Evolutionary conservation across 92 coral and sea anemone genomes (phyloP), one percentile per base, ranked within the genome.

Genomic region (Epizoanthus rinbou): DNA sequence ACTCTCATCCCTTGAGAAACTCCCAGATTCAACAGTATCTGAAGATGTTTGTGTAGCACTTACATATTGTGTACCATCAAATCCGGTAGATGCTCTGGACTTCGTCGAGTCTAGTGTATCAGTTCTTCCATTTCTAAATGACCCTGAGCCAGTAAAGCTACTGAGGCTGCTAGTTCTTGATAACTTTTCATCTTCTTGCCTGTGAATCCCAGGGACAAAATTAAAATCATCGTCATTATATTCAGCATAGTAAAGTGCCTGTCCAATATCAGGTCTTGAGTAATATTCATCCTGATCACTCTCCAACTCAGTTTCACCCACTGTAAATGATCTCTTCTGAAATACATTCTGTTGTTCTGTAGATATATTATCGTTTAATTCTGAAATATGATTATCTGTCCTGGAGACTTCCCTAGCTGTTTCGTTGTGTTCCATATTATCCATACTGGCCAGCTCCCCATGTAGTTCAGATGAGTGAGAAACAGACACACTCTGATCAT

Each of bases 121-220:
- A 3, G 84, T 69, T 58, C 91, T 60, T 80, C 87, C 88, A 19
- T 62, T 74, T 18, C 84, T 64, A 88, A 91, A 91, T 8, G 97
- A 93, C 3, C 98, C 98, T 33, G 98, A 93, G 10, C 97, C 97
- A 2, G 78, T 87, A 71, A 86, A 92, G 43, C 98, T 95, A 21
- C 89, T 91, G 4, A 94, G 79, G 57, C 92, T 86, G 41, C 91
- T 85, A 43, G 90, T 82, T n/a, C 85, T 85, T 4, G 95, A 90
- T 43, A 74, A 83, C 35, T 52, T 74, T 70, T 84, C 75, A 52
- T 88, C 92, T 43, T 85, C 81, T 25, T 85, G 81, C 75, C 82
- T 92, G 88, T 95, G 98, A 69, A 97, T 97, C 43, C 99, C 99
- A 31, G 99, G 99, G 14, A 97, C 87, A 86, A 97, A 94, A 75